These are phyloP conservation scores for Ctenomys sociabilis DNA, from an alignment of 2,113 vertebrate genomes.

Conservation along the genomic window DNA sequence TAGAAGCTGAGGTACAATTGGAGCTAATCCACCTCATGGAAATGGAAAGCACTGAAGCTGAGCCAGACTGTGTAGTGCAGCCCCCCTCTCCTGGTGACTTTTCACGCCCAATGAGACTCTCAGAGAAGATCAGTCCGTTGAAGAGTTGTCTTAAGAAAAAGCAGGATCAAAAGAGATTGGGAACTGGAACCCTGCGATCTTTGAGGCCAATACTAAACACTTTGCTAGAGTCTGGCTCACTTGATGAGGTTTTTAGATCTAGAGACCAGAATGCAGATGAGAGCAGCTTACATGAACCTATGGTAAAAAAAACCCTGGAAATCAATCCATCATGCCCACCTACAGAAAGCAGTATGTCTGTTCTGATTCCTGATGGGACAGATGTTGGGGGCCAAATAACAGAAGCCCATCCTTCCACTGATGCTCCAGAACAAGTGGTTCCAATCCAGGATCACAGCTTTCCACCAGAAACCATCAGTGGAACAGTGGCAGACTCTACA, in stretches of 20 bases:
- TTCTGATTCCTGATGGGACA: constrained; percentile 83
- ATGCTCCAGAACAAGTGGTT: constrained; percentile 80
- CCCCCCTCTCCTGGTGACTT: constrained; percentile 89
- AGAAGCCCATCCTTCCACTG: constrained; percentile 78
- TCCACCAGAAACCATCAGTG: constrained; percentile 82
- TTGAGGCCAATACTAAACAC: constrained; percentile 94
- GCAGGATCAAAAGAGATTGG: constrained; percentile 91
- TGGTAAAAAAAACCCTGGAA: constrained; percentile 91
- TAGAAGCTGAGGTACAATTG: constrained; percentile 74
- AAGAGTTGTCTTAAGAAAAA: constrained; percentile 99
- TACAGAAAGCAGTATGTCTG: constrained; percentile 83
- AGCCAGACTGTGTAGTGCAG: constrained; percentile 82
- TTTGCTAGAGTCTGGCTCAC: constrained; percentile 90
- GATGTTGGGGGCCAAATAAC: constrained; percentile 78
- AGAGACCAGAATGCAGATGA: constrained; percentile 86
- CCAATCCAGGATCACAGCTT: constrained; percentile 83
- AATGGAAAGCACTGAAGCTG: constrained; percentile 87
- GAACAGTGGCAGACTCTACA: constrained; percentile 79
- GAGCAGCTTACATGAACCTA: constrained; percentile 89
- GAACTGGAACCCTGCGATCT: constrained; percentile 92
- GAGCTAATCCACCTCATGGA: constrained; percentile 68
- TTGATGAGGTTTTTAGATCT: constrained; percentile 93
- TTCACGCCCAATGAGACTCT: constrained; percentile 87
- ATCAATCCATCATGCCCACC: constrained; percentile 89
- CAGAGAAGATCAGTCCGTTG: constrained; percentile 93